phyloP scores from a whole-genome alignment of 2,888 invertebrate species.

The Pyralis farinalis region DNA sequence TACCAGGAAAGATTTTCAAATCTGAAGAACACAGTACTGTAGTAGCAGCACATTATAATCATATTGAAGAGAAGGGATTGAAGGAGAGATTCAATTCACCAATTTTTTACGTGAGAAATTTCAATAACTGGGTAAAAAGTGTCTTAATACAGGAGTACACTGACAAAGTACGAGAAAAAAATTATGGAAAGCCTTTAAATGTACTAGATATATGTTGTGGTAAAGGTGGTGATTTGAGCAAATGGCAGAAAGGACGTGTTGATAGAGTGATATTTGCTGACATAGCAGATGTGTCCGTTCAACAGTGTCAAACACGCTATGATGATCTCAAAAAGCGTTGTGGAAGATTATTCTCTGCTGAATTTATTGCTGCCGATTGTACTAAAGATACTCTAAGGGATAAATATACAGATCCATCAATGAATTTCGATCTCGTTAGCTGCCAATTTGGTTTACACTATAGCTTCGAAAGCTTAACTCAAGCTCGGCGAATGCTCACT shows the following conservation, averaged over 20 bases:
- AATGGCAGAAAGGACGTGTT: constrained; percentile 94
- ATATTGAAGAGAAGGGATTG: constrained; percentile 90
- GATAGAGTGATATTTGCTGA: constrained; percentile 94
- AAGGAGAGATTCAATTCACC: constrained; percentile 91
- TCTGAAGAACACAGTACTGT: constrained; percentile 73
- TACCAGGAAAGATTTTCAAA: neutral
- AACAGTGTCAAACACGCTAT: constrained; percentile 94
- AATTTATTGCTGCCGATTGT: constrained; percentile 96
- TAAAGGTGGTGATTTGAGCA: constrained; percentile 98
- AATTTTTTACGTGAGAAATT: constrained; percentile 96
- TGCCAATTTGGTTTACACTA: constrained; percentile 99
- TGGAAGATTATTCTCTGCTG: constrained; percentile 86
- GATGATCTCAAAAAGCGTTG: constrained; percentile 81
- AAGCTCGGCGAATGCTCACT: constrained; percentile 94
- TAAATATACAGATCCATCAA: constrained; percentile 88
- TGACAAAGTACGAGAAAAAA: constrained; percentile 84
- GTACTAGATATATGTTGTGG: constrained; percentile 98
- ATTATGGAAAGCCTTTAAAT: constrained; percentile 83
- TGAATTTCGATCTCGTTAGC: constrained; percentile 93
- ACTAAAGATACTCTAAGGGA: constrained; percentile 90
- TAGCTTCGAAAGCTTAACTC: constrained; percentile 92
- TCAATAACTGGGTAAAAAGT: constrained; percentile 99
- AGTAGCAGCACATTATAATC: constrained; percentile 97
- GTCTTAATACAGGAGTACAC: constrained; percentile 93
- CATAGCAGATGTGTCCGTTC: constrained; percentile 95